phyloP scores from a whole-genome alignment of 2,113 vertebrate genomes.

The Todiramphus chloris region DNA sequence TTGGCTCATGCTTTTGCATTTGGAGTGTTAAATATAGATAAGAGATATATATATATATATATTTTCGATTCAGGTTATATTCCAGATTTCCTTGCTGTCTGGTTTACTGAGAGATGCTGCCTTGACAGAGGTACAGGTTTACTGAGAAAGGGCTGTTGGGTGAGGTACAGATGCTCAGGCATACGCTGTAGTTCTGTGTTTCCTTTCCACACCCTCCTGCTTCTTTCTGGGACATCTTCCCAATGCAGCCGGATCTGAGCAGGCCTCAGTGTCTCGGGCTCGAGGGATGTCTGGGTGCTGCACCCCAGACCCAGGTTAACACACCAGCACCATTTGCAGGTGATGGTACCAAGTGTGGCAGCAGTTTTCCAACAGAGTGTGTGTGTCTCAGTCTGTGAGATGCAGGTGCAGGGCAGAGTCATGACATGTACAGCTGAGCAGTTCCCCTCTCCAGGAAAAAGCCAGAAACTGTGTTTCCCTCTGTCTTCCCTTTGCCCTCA shows the following conservation, averaged over 20 bases:
- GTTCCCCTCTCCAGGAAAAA: background rate
- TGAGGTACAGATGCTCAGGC: background rate
- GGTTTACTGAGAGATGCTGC: background rate
- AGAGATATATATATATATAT: background rate
- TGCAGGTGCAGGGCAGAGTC: background rate
- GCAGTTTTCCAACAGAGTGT: background rate
- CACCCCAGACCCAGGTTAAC: background rate
- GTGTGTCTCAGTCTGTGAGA: background rate
- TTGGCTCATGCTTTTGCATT: background rate
- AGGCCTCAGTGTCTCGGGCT: background rate
- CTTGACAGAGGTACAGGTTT: background rate
- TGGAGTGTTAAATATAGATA: background rate
- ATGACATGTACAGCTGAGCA: background rate
- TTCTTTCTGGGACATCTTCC: background rate
- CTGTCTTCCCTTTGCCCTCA: background rate
- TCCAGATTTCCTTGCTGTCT: background rate
- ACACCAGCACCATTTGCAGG: background rate
- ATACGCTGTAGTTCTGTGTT: background rate
- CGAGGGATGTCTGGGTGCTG: background rate
- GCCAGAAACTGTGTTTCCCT: fast-evolving
- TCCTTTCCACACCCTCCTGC: background rate
- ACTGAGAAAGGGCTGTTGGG: background rate
- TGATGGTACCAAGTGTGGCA: background rate
- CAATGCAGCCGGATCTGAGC: background rate
- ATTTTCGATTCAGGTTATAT: background rate